Conservation (phyloP, 2,888 invertebrate genomes). For the Labia minor region DNA sequence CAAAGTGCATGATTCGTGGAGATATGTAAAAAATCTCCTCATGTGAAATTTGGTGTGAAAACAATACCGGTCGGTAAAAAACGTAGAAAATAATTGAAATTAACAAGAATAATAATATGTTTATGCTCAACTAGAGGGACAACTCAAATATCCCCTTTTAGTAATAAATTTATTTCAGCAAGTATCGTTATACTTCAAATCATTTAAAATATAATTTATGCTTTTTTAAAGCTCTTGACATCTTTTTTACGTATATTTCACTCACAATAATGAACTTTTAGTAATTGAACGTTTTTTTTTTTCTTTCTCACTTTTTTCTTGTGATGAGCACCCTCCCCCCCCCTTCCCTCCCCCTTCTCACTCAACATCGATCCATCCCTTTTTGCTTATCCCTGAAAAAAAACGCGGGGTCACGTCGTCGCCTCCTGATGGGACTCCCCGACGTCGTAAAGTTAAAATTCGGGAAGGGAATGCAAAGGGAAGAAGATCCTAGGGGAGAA, state of each 20-base stretch:
- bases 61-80: too few species aligned
- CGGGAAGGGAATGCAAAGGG: neutral
- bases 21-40: too few species aligned
- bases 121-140: too few species aligned
- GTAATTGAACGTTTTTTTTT: neutral
- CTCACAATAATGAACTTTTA: neutral
- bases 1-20: too few species aligned
- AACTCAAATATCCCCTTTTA: too few species aligned
- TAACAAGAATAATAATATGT: too few species aligned
- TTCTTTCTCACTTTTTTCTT: neutral
- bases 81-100: too few species aligned
- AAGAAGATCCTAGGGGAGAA: neutral
- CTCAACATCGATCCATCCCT: neutral
- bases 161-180: too few species aligned
- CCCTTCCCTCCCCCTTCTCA: too few species aligned
- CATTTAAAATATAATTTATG: too few species aligned
- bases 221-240: neutral
- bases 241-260: neutral
- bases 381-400: neutral
- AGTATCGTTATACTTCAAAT: too few species aligned
- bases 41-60: too few species aligned
- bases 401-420: neutral
- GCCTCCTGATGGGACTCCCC: conserved; percentile 13
- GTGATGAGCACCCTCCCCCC: neutral
- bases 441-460: conserved; percentile 13